Evolutionary conservation across 2,888 invertebrate species (phyloP), one percentile per base, ranked within the genome.

Genomic region (Diplazon laetatorius): DNA sequence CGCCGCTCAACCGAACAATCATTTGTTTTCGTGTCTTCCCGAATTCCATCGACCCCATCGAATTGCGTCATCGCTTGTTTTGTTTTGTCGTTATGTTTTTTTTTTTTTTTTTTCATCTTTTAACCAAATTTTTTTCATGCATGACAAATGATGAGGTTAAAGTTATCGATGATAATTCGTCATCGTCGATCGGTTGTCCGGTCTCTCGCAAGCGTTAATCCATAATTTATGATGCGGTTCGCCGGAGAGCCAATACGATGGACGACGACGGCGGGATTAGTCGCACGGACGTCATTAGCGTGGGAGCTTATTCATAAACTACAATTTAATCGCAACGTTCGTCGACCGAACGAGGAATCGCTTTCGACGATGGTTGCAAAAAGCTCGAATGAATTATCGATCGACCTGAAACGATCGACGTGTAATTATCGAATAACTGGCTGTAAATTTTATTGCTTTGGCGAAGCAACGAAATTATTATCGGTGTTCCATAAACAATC

Each of bases 121-220:
- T 42, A 0, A n/a, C n/a, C n/a, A n/a, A 16, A 42, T 44, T 63
- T 35, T 70, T 50, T 48, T 25, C 59, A 22, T 37, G 50, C 59
- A 57, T 78, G 82, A 80, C 80, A 80, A 81, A 82, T 76, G 81
- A 75, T 52, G 65, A 25, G 69, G 60, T 66, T 68, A 59, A 50
- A 79, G 63, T 72, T 79, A 79, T 79, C 76, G 76, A 71, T 76
- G 72, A 72, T 76, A 79, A 79, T 79, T 79, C 79, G 75, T 79
- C 79, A 76, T 71, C 48, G 37, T 72, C n/a, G n/a, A 57, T 75
- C 46, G 70, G 70, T 74, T 37, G 52, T 66, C 62, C 66, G 60
- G 46, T 16, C 52, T 63, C 79, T 57, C 79, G 75, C 63, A n/a
- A n/a, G 75, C 75, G 37, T 39, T 42, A 71, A 78, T 71, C 30